These are phyloP conservation scores for Etheostoma perlongum DNA, from an alignment of 2,797 vertebrate genomes.

Conservation along the genomic window DNA sequence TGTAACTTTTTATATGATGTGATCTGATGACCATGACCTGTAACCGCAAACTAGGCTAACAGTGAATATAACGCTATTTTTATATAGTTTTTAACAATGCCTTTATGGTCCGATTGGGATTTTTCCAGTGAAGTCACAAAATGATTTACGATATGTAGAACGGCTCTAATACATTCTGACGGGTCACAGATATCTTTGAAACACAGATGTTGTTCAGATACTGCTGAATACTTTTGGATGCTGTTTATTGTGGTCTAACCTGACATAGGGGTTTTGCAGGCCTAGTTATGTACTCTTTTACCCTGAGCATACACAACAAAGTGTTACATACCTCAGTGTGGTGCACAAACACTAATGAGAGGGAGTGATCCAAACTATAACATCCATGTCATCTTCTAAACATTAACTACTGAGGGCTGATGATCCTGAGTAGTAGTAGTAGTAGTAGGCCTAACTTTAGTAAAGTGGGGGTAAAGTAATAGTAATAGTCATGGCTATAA, in stretches of 20 bases:
- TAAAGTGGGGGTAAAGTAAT: not conserved
- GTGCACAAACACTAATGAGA: constrained; percentile 38
- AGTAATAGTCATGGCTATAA: not conserved
- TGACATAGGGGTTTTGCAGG: constrained; percentile 32
- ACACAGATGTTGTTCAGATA: not conserved
- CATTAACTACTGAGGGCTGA: constrained; percentile 12
- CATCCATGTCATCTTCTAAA: constrained; percentile 20
- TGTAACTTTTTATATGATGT: too few species aligned
- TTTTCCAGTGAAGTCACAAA: too few species aligned
- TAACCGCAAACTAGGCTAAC: too few species aligned
- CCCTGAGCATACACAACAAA: constrained; percentile 22
- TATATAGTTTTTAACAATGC: too few species aligned
- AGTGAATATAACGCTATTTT: too few species aligned
- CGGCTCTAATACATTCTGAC: too few species aligned
- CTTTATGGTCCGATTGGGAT: too few species aligned
- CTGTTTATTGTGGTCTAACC: constrained; percentile 27
- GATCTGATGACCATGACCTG: too few species aligned
- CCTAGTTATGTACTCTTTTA: constrained; percentile 29
- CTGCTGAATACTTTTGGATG: not conserved
- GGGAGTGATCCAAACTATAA: constrained; percentile 25
- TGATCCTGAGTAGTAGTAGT: too few species aligned
- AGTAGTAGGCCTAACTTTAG: not conserved
- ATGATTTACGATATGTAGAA: too few species aligned
- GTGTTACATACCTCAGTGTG: constrained; percentile 44
- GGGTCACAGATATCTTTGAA: too few species aligned